Conservation (phyloP, 2,113 vertebrate species). For the Plecotus auritus region DNA sequence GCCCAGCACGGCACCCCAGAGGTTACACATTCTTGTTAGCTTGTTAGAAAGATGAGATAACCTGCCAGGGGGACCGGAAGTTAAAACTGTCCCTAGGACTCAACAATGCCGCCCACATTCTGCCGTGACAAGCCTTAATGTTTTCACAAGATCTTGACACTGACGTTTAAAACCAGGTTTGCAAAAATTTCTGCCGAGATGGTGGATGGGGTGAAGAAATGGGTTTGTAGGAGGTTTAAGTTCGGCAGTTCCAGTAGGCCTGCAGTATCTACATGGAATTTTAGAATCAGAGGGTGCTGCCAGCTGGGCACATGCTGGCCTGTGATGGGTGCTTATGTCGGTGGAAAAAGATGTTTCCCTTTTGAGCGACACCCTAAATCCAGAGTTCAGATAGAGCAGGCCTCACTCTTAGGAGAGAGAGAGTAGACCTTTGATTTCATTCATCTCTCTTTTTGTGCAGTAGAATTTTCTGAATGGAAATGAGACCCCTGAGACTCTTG, state of each 20-base stretch:
- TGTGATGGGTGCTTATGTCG: neutral
- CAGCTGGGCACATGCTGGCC: neutral
- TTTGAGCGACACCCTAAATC: neutral
- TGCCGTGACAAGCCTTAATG: neutral
- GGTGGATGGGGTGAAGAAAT: neutral
- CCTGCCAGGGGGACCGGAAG: neutral
- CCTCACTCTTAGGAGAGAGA: slow-evolving; percentile 9
- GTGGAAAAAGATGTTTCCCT: neutral
- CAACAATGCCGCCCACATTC: neutral
- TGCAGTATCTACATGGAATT: neutral
- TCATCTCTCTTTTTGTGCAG: slow-evolving; percentile 22
- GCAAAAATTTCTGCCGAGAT: neutral
- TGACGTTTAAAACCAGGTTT: neutral
- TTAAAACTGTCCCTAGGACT: neutral
- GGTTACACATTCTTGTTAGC: neutral
- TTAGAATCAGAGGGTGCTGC: neutral
- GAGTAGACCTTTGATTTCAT: slow-evolving; percentile 42
- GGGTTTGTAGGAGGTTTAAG: neutral
- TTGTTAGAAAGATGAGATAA: slow-evolving; percentile 8
- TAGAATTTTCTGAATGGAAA: slow-evolving; percentile 34
- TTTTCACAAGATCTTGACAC: neutral
- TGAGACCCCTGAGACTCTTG: slow-evolving; percentile 41
- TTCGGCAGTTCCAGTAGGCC: neutral
- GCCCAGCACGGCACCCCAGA: slow-evolving; percentile 53
- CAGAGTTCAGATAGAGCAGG: neutral